phyloP scores from a whole-genome alignment of 2,888 invertebrate species.

The Clusia tigrina region DNA sequence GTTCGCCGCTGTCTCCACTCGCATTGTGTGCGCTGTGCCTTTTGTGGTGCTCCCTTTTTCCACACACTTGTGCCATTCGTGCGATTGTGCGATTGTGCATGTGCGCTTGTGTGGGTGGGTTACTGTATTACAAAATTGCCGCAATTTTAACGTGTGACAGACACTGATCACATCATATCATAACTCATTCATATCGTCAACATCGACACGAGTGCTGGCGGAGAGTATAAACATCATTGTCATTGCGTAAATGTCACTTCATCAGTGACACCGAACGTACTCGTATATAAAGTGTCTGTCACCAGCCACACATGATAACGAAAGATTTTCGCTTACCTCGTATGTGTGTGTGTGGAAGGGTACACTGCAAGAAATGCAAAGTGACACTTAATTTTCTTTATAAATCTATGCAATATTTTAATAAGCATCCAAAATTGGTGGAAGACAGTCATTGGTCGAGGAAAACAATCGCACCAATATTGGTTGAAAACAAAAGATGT shows the following conservation, averaged over 20 bases:
- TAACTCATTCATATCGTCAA: slow-evolving; percentile 60
- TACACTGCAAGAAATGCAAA: neutral
- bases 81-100: slow-evolving; percentile 22
- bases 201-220: slow-evolving; percentile 50
- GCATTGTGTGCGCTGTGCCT: no score
- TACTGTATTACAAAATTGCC: slow-evolving; percentile 45
- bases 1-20: no score
- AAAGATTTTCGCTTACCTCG: no score
- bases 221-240: slow-evolving; percentile 44
- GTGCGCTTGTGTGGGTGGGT: slow-evolving; percentile 13
- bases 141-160: slow-evolving; percentile 56
- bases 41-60: neutral
- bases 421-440: no score
- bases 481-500: no score
- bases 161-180: slow-evolving; percentile 42
- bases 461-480: no score
- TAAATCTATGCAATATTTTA: no score
- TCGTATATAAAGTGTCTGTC: slow-evolving; percentile 11
- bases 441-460: no score
- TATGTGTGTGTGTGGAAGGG: no score
- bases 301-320: slow-evolving; percentile 12
- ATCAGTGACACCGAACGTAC: slow-evolving; percentile 32
- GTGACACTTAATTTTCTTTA: no score
- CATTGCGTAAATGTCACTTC: slow-evolving; percentile 56
- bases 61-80: slow-evolving; percentile 21